These are phyloP conservation scores for Passer domesticus DNA, from an alignment of 2,113 vertebrate genomes.

Conservation along the genomic window DNA sequence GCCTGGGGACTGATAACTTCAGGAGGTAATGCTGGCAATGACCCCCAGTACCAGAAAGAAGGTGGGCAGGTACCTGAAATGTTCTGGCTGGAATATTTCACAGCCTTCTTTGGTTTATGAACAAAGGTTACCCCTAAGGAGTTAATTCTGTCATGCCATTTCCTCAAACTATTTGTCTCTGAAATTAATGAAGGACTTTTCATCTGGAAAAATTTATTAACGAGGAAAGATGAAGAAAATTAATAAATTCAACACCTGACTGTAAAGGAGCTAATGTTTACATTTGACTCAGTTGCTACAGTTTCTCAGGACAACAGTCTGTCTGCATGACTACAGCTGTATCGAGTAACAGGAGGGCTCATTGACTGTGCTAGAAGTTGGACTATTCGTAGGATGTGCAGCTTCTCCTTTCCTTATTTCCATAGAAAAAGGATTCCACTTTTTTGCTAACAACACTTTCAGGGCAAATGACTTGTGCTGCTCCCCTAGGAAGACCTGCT, in stretches of 20 bases:
- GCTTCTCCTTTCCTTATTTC: background rate
- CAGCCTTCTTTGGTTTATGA: background rate
- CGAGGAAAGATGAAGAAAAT: background rate
- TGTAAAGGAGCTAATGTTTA: background rate
- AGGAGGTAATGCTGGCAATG: background rate
- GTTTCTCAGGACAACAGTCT: background rate
- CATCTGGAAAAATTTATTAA: background rate
- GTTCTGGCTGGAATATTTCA: background rate
- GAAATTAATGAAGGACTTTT: background rate
- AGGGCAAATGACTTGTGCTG: background rate
- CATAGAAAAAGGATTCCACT: background rate
- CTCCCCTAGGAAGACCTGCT: background rate
- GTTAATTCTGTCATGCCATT: background rate
- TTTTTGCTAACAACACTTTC: background rate
- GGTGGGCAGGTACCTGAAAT: background rate
- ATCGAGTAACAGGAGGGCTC: background rate
- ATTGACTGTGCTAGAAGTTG: rapidly evolving
- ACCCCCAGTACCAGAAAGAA: rapidly evolving
- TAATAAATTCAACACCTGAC: background rate
- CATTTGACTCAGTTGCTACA: background rate
- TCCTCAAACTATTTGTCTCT: background rate
- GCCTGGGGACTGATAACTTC: background rate
- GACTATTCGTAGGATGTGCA: background rate
- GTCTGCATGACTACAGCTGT: rapidly evolving
- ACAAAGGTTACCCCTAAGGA: background rate